Evolutionary conservation across 2,888 invertebrate species (phyloP).

Genomic region (Callosobruchus maculatus): DNA sequence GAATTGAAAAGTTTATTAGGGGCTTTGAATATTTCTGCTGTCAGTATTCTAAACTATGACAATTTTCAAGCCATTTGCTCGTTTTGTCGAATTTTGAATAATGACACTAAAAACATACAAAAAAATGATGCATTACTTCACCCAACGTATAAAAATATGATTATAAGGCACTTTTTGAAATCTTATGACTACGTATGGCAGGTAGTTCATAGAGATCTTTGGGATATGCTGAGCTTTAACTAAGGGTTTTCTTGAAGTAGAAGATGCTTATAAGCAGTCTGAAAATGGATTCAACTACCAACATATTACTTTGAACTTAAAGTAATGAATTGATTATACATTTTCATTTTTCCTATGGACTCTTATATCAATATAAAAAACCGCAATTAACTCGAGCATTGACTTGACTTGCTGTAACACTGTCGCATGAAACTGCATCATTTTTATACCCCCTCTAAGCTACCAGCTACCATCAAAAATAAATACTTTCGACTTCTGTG

Average conservation of each 20-base stretch:
- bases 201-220: too few relatives aligned
- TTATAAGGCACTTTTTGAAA: not conserved
- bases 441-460: not conserved
- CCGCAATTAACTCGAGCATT: too few relatives aligned
- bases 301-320: too few relatives aligned
- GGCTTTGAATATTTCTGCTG: not conserved
- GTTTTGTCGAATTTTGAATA: not conserved
- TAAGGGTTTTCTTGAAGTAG: too few relatives aligned
- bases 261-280: too few relatives aligned
- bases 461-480: conserved; percentile 34
- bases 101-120: not conserved
- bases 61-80: not conserved
- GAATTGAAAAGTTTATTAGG: not conserved
- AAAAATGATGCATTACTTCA: not conserved
- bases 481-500: conserved; percentile 47
- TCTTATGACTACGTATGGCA: too few relatives aligned
- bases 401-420: too few relatives aligned
- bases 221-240: too few relatives aligned
- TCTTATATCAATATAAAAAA: too few relatives aligned
- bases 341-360: too few relatives aligned
- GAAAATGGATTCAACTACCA: too few relatives aligned
- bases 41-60: not conserved
- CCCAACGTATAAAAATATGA: not conserved
- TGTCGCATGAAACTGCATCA: not conserved
- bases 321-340: too few relatives aligned